Evolutionary conservation across 1,140 invertebrate genomes (phyloP), one percentile per base, ranked within the genome.

Genomic region (Drosophila guanche): DNA sequence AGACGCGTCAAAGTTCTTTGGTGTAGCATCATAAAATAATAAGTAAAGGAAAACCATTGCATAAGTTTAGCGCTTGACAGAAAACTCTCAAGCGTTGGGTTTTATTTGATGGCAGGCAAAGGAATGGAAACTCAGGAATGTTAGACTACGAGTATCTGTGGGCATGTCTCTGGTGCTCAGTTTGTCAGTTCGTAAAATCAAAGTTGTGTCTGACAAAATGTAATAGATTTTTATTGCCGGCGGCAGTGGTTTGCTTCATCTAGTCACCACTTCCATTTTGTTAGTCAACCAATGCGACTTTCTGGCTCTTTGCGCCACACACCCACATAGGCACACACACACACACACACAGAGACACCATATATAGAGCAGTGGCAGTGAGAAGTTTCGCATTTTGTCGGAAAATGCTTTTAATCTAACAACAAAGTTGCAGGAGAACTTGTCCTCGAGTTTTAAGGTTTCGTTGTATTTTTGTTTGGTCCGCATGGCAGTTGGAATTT

Each of bases 181-280:
- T 76, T 84, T 79, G 80, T 65, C 80, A 84, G 71, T 85, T 84
- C 67, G 76, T 73, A 71, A 85, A 84, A 84, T 85, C 80, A 84
- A 84, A 85, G 80, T 79, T 85, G 76, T 84, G 76, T 73, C 71
- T 70, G 50, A 33, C 66, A 79, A 66, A 73, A 62, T 60, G 75
- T 84, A 84, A 84, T 84, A 65, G 79, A 62, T 72, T 84, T 84
- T 84, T 84, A 79, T 84, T 76, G 79, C 75, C 66, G 72, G 59
- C 60, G 43, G 62, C 69, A 40, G 57, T 69, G 68, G 75, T 56
- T 72, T 61, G 50, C 29, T 66, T 59, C 54, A 75, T 65, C 71
- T 66, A 74, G 70, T 75, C 71, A 75, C 71, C 70, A 75, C 70
- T 74, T 75, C 41, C 47, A 76, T 52, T 55, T 57, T 68, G 65